These are phyloP conservation scores for Propithecus perrieri DNA, from an alignment of 2,797 vertebrate species.

Conservation along the genomic window DNA sequence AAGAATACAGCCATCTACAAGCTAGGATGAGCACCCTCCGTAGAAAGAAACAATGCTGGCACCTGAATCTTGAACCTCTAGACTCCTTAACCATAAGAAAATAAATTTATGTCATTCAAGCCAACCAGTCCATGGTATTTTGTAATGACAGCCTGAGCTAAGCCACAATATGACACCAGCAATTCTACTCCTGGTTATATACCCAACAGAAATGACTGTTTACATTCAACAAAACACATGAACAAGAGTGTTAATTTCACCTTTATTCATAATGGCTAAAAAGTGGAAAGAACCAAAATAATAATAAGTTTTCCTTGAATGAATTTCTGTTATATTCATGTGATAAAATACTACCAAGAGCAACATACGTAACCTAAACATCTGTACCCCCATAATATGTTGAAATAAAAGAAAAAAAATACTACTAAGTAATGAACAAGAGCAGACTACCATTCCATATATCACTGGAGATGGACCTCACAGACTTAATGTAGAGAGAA, in stretches of 20 bases:
- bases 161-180: neutral
- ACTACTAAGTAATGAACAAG: neutral
- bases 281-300: neutral
- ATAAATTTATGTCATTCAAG: neutral
- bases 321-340: neutral
- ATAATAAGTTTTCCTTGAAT: neutral
- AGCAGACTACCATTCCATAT: neutral
- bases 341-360: neutral
- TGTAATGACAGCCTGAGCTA: neutral
- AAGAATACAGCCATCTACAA: neutral
- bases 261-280: neutral
- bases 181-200: neutral
- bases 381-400: no score
- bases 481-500: neutral
- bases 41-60: neutral
- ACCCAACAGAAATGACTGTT: neutral
- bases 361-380: no score
- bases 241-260: neutral
- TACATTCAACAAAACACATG: neutral
- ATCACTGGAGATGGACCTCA: neutral
- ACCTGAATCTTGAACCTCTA: neutral
- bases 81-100: neutral
- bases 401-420: neutral
- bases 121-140: neutral
- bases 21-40: neutral